These are phyloP conservation scores for Otus sunia DNA, from an alignment of 2,113 vertebrate species.

Conservation along the genomic window DNA sequence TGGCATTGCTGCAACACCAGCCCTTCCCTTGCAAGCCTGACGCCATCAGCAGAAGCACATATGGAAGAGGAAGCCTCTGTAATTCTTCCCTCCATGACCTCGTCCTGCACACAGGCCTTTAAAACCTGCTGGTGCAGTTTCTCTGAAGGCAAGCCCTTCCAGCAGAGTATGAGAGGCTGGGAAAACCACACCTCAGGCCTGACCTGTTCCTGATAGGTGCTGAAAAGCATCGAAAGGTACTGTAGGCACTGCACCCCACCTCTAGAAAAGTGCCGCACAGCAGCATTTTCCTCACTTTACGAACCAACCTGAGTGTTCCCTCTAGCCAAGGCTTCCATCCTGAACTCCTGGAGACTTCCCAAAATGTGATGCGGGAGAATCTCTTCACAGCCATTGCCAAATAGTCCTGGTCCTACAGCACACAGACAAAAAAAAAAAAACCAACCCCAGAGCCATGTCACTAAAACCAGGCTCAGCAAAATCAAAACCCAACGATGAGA, in stretches of 20 bases:
- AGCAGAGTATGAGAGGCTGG: background rate
- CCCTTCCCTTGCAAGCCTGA: background rate
- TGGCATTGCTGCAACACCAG: background rate
- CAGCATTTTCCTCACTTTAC: background rate
- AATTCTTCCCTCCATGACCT: background rate
- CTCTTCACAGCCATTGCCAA: conserved; percentile 68
- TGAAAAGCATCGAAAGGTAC: background rate
- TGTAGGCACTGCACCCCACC: background rate
- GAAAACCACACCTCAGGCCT: conserved; percentile 19
- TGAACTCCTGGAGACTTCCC: conserved; percentile 86
- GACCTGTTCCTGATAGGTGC: background rate
- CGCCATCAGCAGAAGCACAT: background rate
- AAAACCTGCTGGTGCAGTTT: conserved; percentile 34
- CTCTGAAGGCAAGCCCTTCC: background rate
- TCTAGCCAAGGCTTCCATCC: conserved; percentile 77
- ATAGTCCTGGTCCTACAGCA: conserved; percentile 60
- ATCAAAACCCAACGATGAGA: background rate
- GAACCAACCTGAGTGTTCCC: conserved; percentile 78
- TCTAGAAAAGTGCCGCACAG: background rate
- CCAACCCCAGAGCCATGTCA: background rate
- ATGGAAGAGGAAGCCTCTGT: background rate
- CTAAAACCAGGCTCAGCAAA: background rate
- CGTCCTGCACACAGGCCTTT: background rate
- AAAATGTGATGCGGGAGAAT: conserved; percentile 88
- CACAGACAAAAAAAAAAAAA: background rate